Conservation (phyloP, 2,888 invertebrate species). For the Hylaea fasciaria region DNA sequence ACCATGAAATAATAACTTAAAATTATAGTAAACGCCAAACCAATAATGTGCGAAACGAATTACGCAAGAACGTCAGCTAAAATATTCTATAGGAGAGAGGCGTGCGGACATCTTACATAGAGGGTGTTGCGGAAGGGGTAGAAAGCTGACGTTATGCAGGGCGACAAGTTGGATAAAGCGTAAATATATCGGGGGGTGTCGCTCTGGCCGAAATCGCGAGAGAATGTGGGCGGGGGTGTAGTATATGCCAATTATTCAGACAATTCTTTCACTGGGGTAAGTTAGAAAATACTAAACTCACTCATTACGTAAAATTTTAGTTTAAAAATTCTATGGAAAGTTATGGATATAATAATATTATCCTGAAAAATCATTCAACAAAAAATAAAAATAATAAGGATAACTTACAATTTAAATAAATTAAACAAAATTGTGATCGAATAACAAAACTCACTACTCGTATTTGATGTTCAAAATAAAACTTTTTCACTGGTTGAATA, state of each 20-base stretch:
- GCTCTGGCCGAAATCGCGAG: slow-evolving; percentile 69
- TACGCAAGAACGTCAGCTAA: background rate
- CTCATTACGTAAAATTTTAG: no score
- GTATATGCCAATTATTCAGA: slow-evolving; percentile 50
- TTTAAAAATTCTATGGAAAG: no score
- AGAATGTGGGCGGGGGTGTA: slow-evolving; percentile 67
- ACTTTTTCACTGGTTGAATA: no score
- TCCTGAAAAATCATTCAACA: no score
- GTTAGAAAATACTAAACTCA: no score
- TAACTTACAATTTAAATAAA: no score
- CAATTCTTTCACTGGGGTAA: background rate
- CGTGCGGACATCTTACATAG: slow-evolving; percentile 38
- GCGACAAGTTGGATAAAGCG: slow-evolving; percentile 68
- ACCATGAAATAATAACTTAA: no score
- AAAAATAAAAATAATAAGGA: no score
- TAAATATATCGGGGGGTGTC: slow-evolving; percentile 76
- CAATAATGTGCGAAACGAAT: background rate
- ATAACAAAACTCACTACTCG: no score
- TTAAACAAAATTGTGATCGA: no score
- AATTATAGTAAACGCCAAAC: background rate
- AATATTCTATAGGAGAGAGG: slow-evolving; percentile 8
- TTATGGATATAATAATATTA: no score
- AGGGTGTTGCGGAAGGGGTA: slow-evolving; percentile 39
- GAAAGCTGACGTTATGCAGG: slow-evolving; percentile 46
- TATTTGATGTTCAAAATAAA: no score